A percentile compares a stretch with the other conserved stretches of the same genome.
phyloP scores from a whole-genome alignment of 2,888 invertebrate genomes.

The Chymomyza fuscimana region DNA sequence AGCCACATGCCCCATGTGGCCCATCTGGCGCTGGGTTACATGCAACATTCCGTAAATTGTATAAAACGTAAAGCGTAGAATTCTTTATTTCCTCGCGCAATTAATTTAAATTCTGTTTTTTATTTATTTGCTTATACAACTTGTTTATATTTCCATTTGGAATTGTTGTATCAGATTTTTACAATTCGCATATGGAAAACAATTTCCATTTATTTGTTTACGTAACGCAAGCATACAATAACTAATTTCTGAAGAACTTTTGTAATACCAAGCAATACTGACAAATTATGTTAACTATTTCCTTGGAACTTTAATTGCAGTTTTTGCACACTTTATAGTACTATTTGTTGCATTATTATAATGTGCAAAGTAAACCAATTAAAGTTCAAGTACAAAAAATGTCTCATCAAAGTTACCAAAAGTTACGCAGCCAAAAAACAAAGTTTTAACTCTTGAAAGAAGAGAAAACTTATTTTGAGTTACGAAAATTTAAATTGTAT shows the following conservation, averaged over 20 bases:
- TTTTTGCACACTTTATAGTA: not conserved
- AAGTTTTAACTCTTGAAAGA: not conserved
- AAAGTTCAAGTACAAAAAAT: not conserved
- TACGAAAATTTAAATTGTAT: not conserved
- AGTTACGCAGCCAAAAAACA: not conserved
- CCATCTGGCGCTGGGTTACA: constrained; percentile 34
- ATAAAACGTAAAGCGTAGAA: constrained; percentile 6
- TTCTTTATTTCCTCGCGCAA: constrained; percentile 36
- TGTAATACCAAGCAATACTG: not conserved
- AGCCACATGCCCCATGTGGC: constrained; percentile 45
- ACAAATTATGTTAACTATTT: not conserved
- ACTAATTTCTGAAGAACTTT: not conserved
- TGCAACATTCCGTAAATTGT: constrained; percentile 31
- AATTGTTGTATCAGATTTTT: constrained; percentile 1
- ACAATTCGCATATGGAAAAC: not conserved
- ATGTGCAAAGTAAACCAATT: not conserved
- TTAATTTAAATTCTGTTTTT: constrained; percentile 54
- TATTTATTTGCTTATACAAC: constrained; percentile 27
- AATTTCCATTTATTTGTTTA: constrained; percentile 1
- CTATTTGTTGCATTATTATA: not conserved
- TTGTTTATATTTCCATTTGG: constrained; percentile 19
- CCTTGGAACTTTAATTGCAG: not conserved
- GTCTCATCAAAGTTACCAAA: not conserved
- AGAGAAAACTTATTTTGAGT: not conserved
- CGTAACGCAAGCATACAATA: not conserved